Conservation (phyloP, 53 echinoderm and acorn worm genomes). For the Apostichopus leukothele region DNA sequence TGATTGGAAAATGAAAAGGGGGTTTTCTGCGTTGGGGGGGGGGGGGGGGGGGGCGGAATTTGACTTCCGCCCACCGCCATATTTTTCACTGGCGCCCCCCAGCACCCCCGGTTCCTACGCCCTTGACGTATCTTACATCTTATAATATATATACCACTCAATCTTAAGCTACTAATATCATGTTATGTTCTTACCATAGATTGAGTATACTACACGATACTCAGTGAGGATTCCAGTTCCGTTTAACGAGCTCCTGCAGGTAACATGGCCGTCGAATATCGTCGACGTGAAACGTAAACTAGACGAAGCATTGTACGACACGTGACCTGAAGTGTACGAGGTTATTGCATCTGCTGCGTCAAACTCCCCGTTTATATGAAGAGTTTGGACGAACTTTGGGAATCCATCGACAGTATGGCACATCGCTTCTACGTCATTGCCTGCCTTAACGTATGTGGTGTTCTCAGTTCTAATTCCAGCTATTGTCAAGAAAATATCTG, state of each 20-base stretch:
- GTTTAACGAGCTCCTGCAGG: background rate
- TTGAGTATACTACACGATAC: background rate
- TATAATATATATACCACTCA: too few species aligned
- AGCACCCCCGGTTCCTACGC: too few species aligned
- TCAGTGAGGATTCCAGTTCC: background rate
- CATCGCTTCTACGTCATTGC: background rate
- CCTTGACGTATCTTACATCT: too few species aligned
- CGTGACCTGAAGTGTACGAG: background rate
- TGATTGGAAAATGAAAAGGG: too few species aligned
- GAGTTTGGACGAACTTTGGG: background rate
- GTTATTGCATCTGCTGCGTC: background rate
- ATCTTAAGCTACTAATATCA: too few species aligned
- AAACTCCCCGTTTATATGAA: background rate
- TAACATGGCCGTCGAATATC: background rate
- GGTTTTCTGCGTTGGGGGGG: too few species aligned
- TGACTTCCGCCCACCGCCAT: too few species aligned
- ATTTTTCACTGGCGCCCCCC: too few species aligned
- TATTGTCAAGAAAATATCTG: too few species aligned
- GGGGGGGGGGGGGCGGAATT: too few species aligned
- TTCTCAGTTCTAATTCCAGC: too few species aligned
- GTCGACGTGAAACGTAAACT: background rate
- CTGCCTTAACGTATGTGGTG: background rate
- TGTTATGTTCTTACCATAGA: background rate
- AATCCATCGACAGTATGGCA: background rate
- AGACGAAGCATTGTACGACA: background rate